Conservation (phyloP, 1,140 invertebrate species). For the Sitophilus oryzae region DNA sequence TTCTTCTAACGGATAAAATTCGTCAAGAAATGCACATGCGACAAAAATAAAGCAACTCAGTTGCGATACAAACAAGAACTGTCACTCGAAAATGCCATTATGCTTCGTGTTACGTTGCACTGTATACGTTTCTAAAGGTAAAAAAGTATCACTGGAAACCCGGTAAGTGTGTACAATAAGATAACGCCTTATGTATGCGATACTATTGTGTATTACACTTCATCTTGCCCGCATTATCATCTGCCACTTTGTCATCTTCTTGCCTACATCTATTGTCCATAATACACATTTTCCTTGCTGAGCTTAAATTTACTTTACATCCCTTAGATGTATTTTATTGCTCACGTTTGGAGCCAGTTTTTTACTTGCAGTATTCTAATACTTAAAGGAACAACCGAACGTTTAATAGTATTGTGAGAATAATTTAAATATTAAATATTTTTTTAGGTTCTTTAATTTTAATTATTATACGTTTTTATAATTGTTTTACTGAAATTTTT, state of each 20-base stretch:
- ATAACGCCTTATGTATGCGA: constrained; percentile 21
- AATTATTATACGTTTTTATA: no score
- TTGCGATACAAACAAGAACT: constrained; percentile 10
- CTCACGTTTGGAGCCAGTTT: no score
- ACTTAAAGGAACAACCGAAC: constrained; percentile 6
- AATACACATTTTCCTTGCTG: not conserved
- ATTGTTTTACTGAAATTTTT: no score
- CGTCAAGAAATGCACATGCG: not conserved
- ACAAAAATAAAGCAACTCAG: not conserved
- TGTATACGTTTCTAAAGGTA: constrained; percentile 16
- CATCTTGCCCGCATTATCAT: constrained; percentile 23
- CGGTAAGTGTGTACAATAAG: constrained; percentile 24
- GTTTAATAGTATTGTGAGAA: no score
- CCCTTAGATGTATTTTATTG: not conserved
- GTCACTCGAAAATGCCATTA: constrained; percentile 11
- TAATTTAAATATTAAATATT: no score
- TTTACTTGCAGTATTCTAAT: no score
- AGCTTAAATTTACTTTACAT: not conserved
- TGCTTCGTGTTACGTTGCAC: constrained; percentile 3
- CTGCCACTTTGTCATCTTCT: constrained; percentile 26
- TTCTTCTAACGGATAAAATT: not conserved
- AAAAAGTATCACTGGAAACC: constrained; percentile 18
- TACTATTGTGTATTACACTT: constrained; percentile 24
- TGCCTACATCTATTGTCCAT: constrained; percentile 21
- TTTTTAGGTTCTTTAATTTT: no score